Percentiles rank a stretch among this genome's conserved stretches.
Conservation (phyloP, 2,113 vertebrate genomes). For the Diadophis punctatus region DNA sequence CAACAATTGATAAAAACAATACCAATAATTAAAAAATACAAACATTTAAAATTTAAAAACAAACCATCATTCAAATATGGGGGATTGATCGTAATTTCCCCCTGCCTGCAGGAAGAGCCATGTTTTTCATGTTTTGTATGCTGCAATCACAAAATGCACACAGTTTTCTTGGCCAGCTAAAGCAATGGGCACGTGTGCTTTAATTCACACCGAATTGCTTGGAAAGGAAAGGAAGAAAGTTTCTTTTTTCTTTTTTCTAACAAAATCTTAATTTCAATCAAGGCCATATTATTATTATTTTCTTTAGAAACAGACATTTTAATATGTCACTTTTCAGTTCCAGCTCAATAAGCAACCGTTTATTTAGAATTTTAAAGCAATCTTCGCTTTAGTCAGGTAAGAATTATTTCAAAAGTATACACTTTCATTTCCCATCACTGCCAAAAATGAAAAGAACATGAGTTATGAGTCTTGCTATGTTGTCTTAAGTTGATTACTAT, state of each 20-base stretch:
- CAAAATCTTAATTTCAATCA: constrained; percentile 51
- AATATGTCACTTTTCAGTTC: constrained; percentile 79
- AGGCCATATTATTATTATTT: constrained; percentile 60
- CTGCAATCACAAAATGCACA: background rate
- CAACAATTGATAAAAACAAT: too few relatives aligned
- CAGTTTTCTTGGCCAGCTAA: background rate
- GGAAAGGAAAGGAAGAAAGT: constrained; percentile 46
- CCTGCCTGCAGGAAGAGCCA: too few relatives aligned
- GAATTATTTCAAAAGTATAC: constrained; percentile 77
- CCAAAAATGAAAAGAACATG: constrained; percentile 81
- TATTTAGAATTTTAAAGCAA: constrained; percentile 80
- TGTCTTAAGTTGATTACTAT: constrained; percentile 82
- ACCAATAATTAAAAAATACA: too few relatives aligned
- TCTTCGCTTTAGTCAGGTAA: constrained; percentile 80
- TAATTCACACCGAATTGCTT: constrained; percentile 61
- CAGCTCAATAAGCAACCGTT: constrained; percentile 78
- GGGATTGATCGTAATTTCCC: too few relatives aligned
- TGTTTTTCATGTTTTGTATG: too few relatives aligned
- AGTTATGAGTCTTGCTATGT: constrained; percentile 82
- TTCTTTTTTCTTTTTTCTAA: constrained; percentile 20
- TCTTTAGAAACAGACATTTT: constrained; percentile 70
- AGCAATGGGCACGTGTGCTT: background rate
- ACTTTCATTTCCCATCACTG: constrained; percentile 84
- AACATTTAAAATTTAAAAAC: too few relatives aligned
- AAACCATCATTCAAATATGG: too few relatives aligned